phyloP scores from a whole-genome alignment of 2,888 invertebrate genomes.

The Rhagium mordax region DNA sequence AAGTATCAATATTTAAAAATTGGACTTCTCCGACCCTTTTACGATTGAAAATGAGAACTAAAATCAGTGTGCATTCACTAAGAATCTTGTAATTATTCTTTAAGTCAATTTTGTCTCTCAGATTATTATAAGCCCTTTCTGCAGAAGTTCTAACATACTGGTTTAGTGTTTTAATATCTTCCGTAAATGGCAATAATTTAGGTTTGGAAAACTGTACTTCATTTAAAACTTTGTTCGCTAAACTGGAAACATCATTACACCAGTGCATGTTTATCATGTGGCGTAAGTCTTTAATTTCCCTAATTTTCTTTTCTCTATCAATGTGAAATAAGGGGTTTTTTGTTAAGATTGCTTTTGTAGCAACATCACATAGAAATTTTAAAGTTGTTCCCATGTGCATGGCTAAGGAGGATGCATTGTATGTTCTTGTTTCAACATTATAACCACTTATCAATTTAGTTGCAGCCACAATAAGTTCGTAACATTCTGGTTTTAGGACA shows the following conservation, averaged over 20 bases:
- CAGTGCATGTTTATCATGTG: background rate
- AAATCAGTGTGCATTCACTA: constrained; percentile 14
- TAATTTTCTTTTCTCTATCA: background rate
- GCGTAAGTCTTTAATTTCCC: background rate
- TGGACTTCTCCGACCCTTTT: constrained; percentile 31
- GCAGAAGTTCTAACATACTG: background rate
- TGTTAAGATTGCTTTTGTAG: no score
- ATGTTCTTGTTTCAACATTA: no score
- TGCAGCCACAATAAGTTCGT: no score
- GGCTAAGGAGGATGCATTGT: no score
- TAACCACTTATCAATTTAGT: no score
- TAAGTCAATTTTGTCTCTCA: background rate
- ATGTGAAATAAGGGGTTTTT: no score
- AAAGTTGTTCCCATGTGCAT: no score
- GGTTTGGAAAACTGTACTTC: background rate
- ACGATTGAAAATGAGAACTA: constrained; percentile 28
- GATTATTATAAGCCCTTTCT: background rate
- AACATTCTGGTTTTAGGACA: no score
- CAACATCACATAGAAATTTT: no score
- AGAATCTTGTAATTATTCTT: background rate
- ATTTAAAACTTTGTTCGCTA: background rate
- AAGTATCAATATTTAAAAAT: constrained; percentile 23
- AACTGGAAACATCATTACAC: constrained; percentile 2
- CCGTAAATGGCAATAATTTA: background rate
- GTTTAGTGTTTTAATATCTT: background rate